These are phyloP conservation scores for Dendrolimus houi DNA, from an alignment of 2,888 invertebrate species.

Conservation along the genomic window DNA sequence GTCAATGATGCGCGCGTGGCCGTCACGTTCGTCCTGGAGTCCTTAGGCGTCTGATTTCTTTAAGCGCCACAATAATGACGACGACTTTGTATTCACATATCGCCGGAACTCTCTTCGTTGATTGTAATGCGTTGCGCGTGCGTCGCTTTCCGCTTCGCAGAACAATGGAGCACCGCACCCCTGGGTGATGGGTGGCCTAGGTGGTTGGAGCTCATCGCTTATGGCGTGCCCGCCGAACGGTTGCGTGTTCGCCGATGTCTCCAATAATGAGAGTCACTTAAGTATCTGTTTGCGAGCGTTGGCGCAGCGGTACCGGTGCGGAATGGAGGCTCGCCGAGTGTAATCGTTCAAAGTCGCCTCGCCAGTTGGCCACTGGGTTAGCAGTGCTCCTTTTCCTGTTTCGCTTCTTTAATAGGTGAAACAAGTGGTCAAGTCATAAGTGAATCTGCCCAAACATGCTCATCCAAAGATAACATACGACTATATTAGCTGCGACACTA, in stretches of 20 bases:
- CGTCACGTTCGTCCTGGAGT: conserved; percentile 48
- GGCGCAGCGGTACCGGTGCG: conserved; percentile 54
- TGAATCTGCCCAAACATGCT: conserved; percentile 27
- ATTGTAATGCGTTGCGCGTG: conserved; percentile 62
- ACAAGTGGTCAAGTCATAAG: conserved; percentile 25
- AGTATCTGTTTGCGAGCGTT: conserved; percentile 45
- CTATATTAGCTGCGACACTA: too few species aligned
- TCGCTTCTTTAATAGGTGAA: conserved; percentile 55
- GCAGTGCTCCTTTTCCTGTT: conserved; percentile 71
- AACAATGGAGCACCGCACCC: conserved; percentile 56
- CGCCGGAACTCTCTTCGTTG: conserved; percentile 67
- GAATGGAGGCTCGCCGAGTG: conserved; percentile 58
- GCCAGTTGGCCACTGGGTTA: conserved; percentile 75
- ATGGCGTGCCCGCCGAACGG: conserved; percentile 29
- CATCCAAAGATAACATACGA: conserved; percentile 26
- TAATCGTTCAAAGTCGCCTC: conserved; percentile 56
- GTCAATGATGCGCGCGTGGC: conserved; percentile 23
- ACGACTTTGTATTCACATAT: conserved; percentile 61
- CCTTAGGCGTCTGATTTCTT: conserved; percentile 47
- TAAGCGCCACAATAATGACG: conserved; percentile 35
- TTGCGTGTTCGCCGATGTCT: conserved; percentile 27
- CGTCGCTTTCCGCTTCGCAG: conserved; percentile 63
- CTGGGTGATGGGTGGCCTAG: conserved; percentile 41
- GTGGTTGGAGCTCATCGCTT: conserved; percentile 39
- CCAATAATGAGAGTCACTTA: conserved; percentile 36